Evolutionary conservation across 2,113 vertebrate genomes (phyloP).

Genomic region (Rhinopithecus roxellana): DNA sequence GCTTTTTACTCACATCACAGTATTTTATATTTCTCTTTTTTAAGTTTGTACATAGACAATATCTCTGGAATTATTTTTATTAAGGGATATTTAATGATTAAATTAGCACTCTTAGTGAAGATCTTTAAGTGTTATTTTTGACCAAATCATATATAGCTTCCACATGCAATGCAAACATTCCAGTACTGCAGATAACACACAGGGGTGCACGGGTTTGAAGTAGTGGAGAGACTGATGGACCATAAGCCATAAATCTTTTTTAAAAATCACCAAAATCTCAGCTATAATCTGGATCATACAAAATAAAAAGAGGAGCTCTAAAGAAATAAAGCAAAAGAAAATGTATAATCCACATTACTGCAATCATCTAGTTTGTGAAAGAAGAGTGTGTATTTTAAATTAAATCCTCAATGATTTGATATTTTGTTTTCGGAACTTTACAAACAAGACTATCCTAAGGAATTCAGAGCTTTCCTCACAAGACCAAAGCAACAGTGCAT

Average conservation of each 20-base stretch:
- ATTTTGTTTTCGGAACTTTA: constrained; percentile 81
- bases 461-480: constrained; percentile 82
- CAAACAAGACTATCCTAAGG: constrained; percentile 77
- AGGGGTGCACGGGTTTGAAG: neutral
- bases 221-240: neutral
- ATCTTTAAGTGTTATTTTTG: neutral
- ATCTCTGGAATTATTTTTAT: neutral
- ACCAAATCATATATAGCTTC: neutral
- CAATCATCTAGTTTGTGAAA: neutral
- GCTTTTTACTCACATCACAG: neutral
- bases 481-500: constrained; percentile 87
- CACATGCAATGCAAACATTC: neutral
- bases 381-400: constrained; percentile 42
- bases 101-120: neutral
- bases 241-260: neutral
- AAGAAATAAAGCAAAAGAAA: neutral
- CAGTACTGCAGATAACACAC: neutral
- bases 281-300: constrained; percentile 10
- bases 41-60: neutral
- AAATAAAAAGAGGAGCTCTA: neutral
- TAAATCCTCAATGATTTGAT: constrained; percentile 64
- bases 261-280: neutral
- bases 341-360: neutral
- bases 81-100: neutral
- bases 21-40: neutral